A percentile compares a stretch with the other conserved stretches of the same genome.
These are phyloP conservation scores for Lepisosteus oculatus DNA, from an alignment of 2,113 vertebrate species.

Conservation along the genomic window DNA sequence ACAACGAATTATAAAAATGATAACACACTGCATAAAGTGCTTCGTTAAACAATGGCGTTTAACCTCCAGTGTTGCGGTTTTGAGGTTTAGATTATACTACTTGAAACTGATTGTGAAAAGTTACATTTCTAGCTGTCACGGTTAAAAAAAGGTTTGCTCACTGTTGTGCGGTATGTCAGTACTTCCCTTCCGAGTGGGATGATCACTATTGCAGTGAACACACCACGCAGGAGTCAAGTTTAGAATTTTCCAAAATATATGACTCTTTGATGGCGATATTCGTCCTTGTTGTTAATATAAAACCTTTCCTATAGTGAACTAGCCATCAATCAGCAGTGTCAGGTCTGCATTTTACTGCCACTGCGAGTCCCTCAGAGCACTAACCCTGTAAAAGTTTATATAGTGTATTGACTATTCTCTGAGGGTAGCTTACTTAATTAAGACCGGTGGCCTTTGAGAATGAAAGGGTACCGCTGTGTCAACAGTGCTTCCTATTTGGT, in stretches of 20 bases:
- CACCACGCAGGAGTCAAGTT: too few relatives aligned
- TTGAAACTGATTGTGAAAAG: too few relatives aligned
- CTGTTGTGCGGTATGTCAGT: too few relatives aligned
- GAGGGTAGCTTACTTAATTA: constrained; percentile 61
- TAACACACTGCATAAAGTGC: too few relatives aligned
- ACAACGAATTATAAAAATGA: too few relatives aligned
- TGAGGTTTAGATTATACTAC: too few relatives aligned
- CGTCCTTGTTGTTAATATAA: constrained; percentile 40
- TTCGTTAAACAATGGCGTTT: too few relatives aligned
- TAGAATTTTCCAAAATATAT: constrained; percentile 27
- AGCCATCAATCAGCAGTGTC: constrained; percentile 56
- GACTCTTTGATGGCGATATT: constrained; percentile 44
- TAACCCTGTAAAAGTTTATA: constrained; percentile 59
- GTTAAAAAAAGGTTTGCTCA: too few relatives aligned
- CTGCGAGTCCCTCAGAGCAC: constrained; percentile 51
- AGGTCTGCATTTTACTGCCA: constrained; percentile 52
- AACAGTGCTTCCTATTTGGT: constrained; percentile 54
- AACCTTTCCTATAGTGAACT: not conserved
- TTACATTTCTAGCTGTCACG: too few relatives aligned
- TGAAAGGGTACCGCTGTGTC: constrained; percentile 49
- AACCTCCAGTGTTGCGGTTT: too few relatives aligned
- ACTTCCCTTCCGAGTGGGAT: too few relatives aligned
- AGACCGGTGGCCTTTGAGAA: constrained; percentile 50
- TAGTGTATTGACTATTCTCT: constrained; percentile 51
- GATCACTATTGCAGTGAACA: too few relatives aligned